These are phyloP conservation scores for Biston stratarius DNA, from an alignment of 2,888 invertebrate species.

Conservation along the genomic window DNA sequence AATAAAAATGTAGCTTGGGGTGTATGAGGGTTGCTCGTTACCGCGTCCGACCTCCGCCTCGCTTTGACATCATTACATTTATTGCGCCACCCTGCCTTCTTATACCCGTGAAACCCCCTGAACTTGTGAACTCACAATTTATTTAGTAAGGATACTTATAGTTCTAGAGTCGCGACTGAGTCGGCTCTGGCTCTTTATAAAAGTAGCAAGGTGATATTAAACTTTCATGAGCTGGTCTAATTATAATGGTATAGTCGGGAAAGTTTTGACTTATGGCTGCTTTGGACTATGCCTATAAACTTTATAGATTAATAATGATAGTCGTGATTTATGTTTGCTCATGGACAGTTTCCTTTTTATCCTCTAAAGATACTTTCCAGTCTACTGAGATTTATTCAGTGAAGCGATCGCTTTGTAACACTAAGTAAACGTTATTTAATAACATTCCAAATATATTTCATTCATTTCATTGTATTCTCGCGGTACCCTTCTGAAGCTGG, in stretches of 20 bases:
- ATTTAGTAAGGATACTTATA: slow-evolving; percentile 35
- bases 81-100: slow-evolving; percentile 68
- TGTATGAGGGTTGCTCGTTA: slow-evolving; percentile 59
- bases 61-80: slow-evolving; percentile 78
- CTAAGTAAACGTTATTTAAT: slow-evolving; percentile 25
- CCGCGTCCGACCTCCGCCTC: slow-evolving; percentile 56
- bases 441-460: slow-evolving; percentile 23
- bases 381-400: not conserved
- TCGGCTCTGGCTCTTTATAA: slow-evolving; percentile 26
- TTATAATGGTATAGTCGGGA: slow-evolving; percentile 36
- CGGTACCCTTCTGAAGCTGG: slow-evolving; percentile 62
- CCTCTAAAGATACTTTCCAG: not conserved
- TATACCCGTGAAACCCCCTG: slow-evolving; percentile 51
- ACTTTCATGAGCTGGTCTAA: slow-evolving; percentile 40
- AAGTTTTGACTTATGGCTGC: slow-evolving; percentile 34
- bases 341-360: slow-evolving; percentile 9
- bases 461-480: slow-evolving; percentile 73
- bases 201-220: slow-evolving; percentile 20
- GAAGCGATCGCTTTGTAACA: not conserved
- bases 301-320: slow-evolving; percentile 22
- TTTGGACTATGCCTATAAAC: slow-evolving; percentile 17
- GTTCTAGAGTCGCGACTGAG: slow-evolving; percentile 22
- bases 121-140: slow-evolving; percentile 40
- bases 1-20: slow-evolving; percentile 71
- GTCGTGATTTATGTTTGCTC: slow-evolving; percentile 17